Conservation (phyloP, 2,797 vertebrate species). For the Melanitta fusca region DNA sequence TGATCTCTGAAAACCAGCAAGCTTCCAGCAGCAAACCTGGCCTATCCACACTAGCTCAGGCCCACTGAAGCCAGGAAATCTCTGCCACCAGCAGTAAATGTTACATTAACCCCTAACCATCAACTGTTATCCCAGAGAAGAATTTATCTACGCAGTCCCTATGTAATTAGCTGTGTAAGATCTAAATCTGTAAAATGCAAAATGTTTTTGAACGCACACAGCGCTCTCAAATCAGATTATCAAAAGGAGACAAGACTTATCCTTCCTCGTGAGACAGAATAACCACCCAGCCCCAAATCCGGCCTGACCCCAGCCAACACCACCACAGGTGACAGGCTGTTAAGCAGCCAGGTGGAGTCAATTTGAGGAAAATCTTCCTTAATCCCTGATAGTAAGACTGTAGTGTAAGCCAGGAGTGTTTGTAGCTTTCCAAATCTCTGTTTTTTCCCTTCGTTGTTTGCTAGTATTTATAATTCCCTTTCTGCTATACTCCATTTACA, state of each 20-base stretch:
- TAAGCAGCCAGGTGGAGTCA: neutral
- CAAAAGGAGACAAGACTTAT: neutral
- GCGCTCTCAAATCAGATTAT: neutral
- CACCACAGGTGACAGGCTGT: neutral
- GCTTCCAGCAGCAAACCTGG: neutral
- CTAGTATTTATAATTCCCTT: neutral
- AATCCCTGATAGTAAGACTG: neutral
- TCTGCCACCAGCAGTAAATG: neutral
- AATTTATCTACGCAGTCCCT: neutral
- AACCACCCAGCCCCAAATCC: neutral
- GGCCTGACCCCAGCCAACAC: neutral
- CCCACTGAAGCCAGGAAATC: neutral
- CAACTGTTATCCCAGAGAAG: neutral
- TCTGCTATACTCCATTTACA: neutral
- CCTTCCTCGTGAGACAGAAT: rapidly evolving
- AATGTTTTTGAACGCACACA: neutral
- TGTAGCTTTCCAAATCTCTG: neutral
- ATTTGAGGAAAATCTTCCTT: neutral
- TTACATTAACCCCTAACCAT: neutral
- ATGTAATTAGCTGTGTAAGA: neutral
- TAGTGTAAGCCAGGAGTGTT: rapidly evolving
- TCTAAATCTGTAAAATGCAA: rapidly evolving
- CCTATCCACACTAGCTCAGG: neutral
- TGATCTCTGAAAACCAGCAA: neutral
- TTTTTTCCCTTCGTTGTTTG: neutral